Percentiles rank a stretch among this genome's conserved stretches.
Conservation (phyloP, 2,888 invertebrate species). For the Ophraella communa region DNA sequence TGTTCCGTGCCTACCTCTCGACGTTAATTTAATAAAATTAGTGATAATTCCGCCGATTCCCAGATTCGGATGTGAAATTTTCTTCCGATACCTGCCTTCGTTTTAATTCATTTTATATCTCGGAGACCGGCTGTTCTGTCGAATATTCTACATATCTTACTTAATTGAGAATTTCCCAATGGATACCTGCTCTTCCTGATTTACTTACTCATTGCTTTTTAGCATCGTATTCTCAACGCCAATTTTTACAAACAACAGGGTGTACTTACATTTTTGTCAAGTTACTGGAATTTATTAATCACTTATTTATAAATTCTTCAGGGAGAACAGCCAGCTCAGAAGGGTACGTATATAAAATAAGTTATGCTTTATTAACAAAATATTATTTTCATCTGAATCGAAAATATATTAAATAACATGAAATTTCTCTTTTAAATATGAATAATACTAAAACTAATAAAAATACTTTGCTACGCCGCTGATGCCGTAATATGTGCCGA, state of each 20-base stretch:
- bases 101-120: conserved; percentile 32
- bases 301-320: conserved; percentile 5
- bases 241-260: background rate
- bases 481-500: too few species aligned
- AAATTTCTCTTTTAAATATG: too few species aligned
- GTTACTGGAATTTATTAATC: background rate
- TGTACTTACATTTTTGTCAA: background rate
- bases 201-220: background rate
- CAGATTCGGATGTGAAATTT: conserved; percentile 47
- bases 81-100: conserved; percentile 38
- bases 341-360: too few species aligned
- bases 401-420: too few species aligned
- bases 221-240: background rate
- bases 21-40: conserved; percentile 48
- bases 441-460: too few species aligned
- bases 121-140: conserved; percentile 3
- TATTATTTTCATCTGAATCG: background rate
- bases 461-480: too few species aligned
- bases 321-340: too few species aligned
- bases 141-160: conserved; percentile 26
- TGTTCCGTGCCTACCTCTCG: conserved; percentile 24
- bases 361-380: background rate
- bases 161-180: conserved; percentile 20
- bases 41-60: conserved; percentile 45
- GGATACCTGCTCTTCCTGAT: background rate